phyloP scores from a whole-genome alignment of 2,888 invertebrate genomes.

The Nephrotoma guestfalica region DNA sequence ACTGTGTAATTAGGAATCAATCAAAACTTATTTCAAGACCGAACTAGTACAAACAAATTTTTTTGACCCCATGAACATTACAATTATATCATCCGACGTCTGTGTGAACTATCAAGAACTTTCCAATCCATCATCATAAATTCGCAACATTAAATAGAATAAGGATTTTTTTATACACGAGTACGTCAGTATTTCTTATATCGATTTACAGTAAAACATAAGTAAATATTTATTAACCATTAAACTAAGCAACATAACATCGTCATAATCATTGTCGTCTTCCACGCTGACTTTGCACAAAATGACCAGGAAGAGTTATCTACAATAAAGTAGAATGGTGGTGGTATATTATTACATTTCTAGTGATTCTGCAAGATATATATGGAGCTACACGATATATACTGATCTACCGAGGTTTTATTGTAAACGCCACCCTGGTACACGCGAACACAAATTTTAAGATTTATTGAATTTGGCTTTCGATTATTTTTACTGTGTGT shows the following conservation, averaged over 20 bases:
- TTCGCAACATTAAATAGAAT: neutral
- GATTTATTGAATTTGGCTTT: neutral
- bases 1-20: no score
- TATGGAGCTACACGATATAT: neutral
- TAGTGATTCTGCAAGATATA: neutral
- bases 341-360: neutral
- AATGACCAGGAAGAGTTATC: neutral
- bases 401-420: neutral
- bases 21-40: no score
- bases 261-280: neutral
- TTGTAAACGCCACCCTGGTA: neutral
- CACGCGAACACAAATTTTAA: neutral
- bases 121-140: neutral
- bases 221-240: neutral
- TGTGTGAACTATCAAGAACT: neutral
- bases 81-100: neutral
- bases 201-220: neutral
- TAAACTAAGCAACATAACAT: neutral
- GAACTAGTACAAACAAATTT: no score
- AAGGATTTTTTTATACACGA: neutral
- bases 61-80: no score
- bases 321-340: neutral
- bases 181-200: neutral
- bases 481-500: neutral
- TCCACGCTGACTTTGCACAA: neutral